phyloP scores from a whole-genome alignment of 2,888 invertebrate genomes.

The Globia sparganii region DNA sequence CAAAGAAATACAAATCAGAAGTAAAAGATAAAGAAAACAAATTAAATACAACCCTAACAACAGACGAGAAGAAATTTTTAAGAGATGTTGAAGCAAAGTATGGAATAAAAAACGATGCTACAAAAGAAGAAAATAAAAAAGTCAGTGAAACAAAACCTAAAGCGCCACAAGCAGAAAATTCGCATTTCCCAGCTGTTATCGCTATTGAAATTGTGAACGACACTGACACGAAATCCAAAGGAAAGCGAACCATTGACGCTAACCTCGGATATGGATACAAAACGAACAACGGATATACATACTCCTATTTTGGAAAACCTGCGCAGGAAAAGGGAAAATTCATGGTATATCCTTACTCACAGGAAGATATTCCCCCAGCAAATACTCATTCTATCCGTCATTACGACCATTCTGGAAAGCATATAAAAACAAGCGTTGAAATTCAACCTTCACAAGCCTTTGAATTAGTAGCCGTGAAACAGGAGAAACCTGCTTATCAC shows the following conservation, averaged over 20 bases:
- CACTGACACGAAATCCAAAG: slow-evolving; percentile 87
- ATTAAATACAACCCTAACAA: slow-evolving; percentile 78
- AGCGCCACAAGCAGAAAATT: slow-evolving; percentile 62
- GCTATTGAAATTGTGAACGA: slow-evolving; percentile 92
- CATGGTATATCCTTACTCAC: slow-evolving; percentile 93
- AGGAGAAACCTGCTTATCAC: slow-evolving; percentile 80
- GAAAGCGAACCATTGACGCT: slow-evolving; percentile 93
- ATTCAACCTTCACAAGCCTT: slow-evolving; percentile 91
- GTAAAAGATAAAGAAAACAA: slow-evolving; percentile 77
- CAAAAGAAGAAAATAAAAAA: slow-evolving; percentile 70
- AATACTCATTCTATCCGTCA: slow-evolving; percentile 54
- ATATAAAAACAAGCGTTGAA: slow-evolving; percentile 84
- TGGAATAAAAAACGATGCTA: slow-evolving; percentile 80
- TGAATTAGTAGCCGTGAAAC: slow-evolving; percentile 83
- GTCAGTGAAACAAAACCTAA: slow-evolving; percentile 63
- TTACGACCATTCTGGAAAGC: slow-evolving; percentile 69
- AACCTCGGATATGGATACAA: slow-evolving; percentile 93
- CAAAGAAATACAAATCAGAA: slow-evolving; percentile 84
- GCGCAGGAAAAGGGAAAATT: slow-evolving; percentile 89
- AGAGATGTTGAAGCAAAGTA: slow-evolving; percentile 88
- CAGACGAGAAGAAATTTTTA: slow-evolving; percentile 85
- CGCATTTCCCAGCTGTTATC: slow-evolving; percentile 89
- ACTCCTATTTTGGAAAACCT: slow-evolving; percentile 87
- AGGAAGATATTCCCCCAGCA: slow-evolving; percentile 90
- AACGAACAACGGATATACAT: slow-evolving; percentile 88